phyloP scores from a whole-genome alignment of 2,797 vertebrate species.

The Cryptoblepharus egeriae region DNA sequence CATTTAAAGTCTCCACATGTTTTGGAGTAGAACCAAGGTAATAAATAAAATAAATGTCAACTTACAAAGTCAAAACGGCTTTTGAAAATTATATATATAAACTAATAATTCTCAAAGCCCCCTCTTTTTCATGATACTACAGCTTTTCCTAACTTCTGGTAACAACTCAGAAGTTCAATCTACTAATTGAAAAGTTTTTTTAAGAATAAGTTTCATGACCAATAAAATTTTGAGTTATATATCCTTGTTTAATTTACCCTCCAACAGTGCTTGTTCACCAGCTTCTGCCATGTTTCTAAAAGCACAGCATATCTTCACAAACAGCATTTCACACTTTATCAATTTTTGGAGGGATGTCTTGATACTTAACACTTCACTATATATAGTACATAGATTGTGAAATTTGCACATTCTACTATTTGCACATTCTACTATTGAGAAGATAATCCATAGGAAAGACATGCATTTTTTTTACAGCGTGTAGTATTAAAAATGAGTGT shows the following conservation, averaged over 20 bases:
- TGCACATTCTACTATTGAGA: background rate
- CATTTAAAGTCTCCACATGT: slow-evolving; percentile 8
- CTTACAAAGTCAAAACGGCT: background rate
- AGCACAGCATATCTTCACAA: background rate
- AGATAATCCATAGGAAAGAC: too few species aligned
- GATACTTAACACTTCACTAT: background rate
- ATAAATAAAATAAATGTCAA: slow-evolving; percentile 10
- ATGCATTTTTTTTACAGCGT: background rate
- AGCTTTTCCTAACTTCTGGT: background rate
- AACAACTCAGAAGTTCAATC: background rate
- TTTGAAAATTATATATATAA: background rate
- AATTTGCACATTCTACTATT: too few species aligned
- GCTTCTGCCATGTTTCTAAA: background rate
- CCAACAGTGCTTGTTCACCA: background rate
- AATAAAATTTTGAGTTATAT: background rate
- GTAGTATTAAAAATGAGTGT: background rate
- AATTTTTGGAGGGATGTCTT: background rate
- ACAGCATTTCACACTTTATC: background rate
- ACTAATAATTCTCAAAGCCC: background rate
- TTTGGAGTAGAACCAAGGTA: background rate
- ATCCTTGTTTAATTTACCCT: background rate
- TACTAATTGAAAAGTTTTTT: background rate
- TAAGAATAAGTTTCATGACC: background rate
- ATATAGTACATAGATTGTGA: background rate
- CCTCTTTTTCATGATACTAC: background rate